Evolutionary conservation across 2,888 invertebrate genomes (phyloP).

Genomic region (Adelognathus sp.): DNA sequence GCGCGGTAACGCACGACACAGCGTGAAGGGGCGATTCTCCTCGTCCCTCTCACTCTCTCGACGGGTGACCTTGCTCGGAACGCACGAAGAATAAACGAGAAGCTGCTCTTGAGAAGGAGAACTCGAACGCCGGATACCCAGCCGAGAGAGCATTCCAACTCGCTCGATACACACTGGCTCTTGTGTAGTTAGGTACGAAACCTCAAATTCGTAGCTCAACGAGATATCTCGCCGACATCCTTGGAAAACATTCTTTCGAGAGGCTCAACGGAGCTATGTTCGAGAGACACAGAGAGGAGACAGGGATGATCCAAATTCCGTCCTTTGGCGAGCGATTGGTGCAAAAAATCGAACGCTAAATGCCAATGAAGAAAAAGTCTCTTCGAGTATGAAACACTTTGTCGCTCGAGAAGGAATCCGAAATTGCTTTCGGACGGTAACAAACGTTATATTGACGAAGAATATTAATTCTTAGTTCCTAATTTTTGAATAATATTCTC

Average conservation of each 20-base stretch:
- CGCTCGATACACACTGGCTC: constrained; percentile 1
- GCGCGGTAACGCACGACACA: background rate
- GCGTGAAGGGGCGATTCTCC: constrained; percentile 1
- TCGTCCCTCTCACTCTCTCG: constrained; percentile 34
- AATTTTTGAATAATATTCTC: too few relatives aligned
- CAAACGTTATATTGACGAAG: too few relatives aligned
- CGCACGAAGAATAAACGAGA: constrained; percentile 59
- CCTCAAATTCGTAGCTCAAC: background rate
- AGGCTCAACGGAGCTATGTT: background rate
- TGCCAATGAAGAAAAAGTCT: too few relatives aligned
- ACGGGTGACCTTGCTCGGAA: constrained; percentile 60
- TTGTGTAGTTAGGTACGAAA: background rate
- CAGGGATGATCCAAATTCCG: too few relatives aligned
- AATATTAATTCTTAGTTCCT: too few relatives aligned
- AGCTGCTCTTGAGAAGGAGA: constrained; percentile 6
- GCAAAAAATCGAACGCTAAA: too few relatives aligned
- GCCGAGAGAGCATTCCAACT: constrained; percentile 28
- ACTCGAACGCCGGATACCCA: constrained; percentile 19
- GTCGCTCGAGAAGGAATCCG: too few relatives aligned
- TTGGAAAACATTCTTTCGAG: constrained; percentile 17
- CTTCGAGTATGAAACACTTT: too few relatives aligned
- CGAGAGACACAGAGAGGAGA: too few relatives aligned
- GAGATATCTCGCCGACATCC: background rate
- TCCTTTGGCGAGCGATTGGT: too few relatives aligned
- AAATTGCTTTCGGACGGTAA: too few relatives aligned